These are phyloP conservation scores for Bombus fervidus DNA, from an alignment of 1,140 invertebrate species.

Conservation along the genomic window DNA sequence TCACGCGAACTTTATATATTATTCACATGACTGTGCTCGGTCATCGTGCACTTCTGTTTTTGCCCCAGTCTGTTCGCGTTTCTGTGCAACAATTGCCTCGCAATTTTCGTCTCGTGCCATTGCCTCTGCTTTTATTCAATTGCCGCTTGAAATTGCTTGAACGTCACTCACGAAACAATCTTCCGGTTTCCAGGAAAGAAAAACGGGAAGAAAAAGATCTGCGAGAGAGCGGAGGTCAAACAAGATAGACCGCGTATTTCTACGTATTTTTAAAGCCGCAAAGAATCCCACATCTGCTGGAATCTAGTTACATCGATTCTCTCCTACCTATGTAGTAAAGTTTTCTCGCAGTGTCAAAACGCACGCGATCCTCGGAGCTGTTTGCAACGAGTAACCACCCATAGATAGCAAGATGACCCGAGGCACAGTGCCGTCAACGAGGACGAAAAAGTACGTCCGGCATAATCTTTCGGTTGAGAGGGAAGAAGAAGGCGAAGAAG, in stretches of 20 bases:
- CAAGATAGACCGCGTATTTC: neutral
- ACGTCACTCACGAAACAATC: slow-evolving; percentile 9
- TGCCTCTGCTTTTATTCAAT: slow-evolving; percentile 10
- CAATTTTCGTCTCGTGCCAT: slow-evolving; percentile 5
- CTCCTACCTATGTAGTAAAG: neutral
- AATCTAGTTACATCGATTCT: neutral
- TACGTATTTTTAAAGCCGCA: neutral
- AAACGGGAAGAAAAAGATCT: neutral
- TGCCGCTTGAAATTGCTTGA: neutral
- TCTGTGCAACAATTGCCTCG: slow-evolving; percentile 5
- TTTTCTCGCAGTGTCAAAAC: neutral
- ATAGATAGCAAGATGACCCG: too few relatives aligned
- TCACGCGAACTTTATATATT: slow-evolving; percentile 19
- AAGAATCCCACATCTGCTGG: neutral
- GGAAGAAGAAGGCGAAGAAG: slow-evolving; percentile 13
- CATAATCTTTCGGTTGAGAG: neutral
- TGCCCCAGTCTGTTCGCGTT: neutral
- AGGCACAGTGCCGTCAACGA: neutral
- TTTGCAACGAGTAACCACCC: neutral
- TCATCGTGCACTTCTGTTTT: slow-evolving; percentile 10
- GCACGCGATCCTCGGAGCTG: neutral
- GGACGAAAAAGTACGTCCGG: neutral
- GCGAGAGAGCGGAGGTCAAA: neutral
- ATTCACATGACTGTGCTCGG: slow-evolving; percentile 6
- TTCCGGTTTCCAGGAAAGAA: neutral